Base-by-base conservation (phyloP, 2,888 invertebrate genomes). In the Erebia palarica region DNA sequence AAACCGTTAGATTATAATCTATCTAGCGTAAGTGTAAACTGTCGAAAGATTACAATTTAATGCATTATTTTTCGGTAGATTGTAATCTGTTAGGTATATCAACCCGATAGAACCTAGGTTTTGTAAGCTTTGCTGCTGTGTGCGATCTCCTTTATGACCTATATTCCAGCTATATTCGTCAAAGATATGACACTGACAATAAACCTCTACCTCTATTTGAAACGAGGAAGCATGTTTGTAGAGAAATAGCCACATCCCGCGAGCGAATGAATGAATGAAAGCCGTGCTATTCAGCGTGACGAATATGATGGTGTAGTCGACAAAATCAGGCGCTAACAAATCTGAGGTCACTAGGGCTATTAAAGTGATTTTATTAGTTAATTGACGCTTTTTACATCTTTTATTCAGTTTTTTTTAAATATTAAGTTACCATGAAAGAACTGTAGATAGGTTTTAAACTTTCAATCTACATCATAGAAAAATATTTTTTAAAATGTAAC, bases 311-410 rank as follows among this genome's bases (percentile, higher is more conserved):
- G 47, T 47, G 72, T 55, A 71, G 72, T 69, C 72, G 74, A 72
- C 68, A 61, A 72, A 74, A 72, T 74, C 72, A 74, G 68, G 74
- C 68, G 55, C 65, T 65, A 69, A 74, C 74, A 72, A 72, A 74
- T 72, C 72, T 68, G 70, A 72, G 74, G 74, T 74, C 70, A 74
- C 68, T 74, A 66, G 74, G 72, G 72, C 74, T 72, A 72, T 74
- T 74, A 74, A 70, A 74, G 65, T 65, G 68, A 70, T 70, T 70
- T 74, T 70, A 74, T 74, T 74, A 74, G 74, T 69, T 68, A 73
- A 61, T 68, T 65, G 61, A 63, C 65, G 68, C 66, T 64, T 66
- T 69, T 65, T 36, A 65, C 55, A 42, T 42, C 18, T 55, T 64
- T 65, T 42, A 16, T 65, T 16, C 18, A 1, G 5, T 36, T 55